Percentiles rank a stretch among this genome's conserved stretches.
Evolutionary conservation across 2,888 invertebrate species (phyloP).

Genomic region (Keiferia lycopersicella): DNA sequence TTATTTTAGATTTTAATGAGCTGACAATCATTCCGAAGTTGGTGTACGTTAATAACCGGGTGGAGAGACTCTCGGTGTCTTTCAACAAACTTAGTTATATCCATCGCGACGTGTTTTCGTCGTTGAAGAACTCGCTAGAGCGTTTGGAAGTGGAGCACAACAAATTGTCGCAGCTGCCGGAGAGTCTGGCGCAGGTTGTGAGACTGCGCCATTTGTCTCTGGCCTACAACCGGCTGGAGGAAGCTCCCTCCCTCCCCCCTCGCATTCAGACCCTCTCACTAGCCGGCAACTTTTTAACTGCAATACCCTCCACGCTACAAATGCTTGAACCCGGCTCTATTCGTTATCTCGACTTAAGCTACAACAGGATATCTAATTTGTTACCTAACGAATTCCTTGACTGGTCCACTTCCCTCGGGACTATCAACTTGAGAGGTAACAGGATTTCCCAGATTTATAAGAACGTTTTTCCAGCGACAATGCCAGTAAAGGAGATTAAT

Average conservation of each 20-base stretch:
- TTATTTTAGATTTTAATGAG: conserved; percentile 91
- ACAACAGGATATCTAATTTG: conserved; percentile 91
- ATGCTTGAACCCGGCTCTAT: conserved; percentile 87
- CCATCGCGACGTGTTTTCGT: conserved; percentile 86
- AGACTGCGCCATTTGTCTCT: conserved; percentile 90
- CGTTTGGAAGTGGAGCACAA: conserved; percentile 93
- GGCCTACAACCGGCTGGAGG: conserved; percentile 86
- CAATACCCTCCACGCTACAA: conserved; percentile 86
- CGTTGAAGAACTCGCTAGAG: conserved; percentile 87
- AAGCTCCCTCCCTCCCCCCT: conserved; percentile 83
- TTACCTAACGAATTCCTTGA: conserved; percentile 87
- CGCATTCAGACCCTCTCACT: conserved; percentile 89
- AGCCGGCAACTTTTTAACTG: conserved; percentile 89
- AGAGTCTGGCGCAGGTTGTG: conserved; percentile 84
- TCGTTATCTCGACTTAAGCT: conserved; percentile 92
- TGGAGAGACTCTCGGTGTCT: conserved; percentile 89
- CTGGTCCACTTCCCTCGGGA: conserved; percentile 90
- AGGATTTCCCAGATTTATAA: conserved; percentile 87
- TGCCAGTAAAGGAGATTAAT: conserved; percentile 92
- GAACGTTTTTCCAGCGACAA: conserved; percentile 87
- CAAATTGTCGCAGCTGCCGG: conserved; percentile 85
- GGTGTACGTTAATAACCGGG: conserved; percentile 85
- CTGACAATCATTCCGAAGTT: conserved; percentile 84
- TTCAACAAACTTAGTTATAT: conserved; percentile 87
- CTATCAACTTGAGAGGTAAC: conserved; percentile 91